Evolutionary conservation across 2,797 vertebrate species (phyloP), one percentile per base, ranked within the genome.

Genomic region (Sebastes itinus): DNA sequence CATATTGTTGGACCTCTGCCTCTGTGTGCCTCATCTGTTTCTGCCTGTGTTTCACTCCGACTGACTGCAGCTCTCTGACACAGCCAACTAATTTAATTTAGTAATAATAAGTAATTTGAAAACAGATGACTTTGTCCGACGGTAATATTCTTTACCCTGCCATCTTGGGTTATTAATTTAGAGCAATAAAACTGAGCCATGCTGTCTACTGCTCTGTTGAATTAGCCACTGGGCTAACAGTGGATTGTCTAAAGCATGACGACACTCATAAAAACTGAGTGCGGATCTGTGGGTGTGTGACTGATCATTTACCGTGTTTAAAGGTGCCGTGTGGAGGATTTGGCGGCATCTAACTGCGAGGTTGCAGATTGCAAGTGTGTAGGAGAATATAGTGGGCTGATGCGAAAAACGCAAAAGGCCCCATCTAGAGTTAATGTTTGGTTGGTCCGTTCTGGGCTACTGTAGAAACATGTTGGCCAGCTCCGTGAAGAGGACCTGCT

Each of bases 21-120:
- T 52, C 49, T 52, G 8, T 52, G 16, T 18, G 6, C 42, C 42
- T 49, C 42, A 49, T 49, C 27, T 18, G 14, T 32, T 25, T 60
- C 59, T 16, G 38, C 63, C 35, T 56, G 38, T 11, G 22, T 52
- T 52, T 52, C 49, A 52, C 49, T n/a, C 20, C 20, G 20, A 52
- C 49, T 52, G 20, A 52, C 54, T 61, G 59, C 55, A 18, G 65
- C 25, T 72, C 38, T 68, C 72, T 13, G 27, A 62, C 46, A 5
- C 46, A 27, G 38, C 22, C 27, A 2, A 16, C 42, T 63, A n/a
- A 52, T 77, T 71, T 49, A 7, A 64, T 68, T 72, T 52, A 11
- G 3, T 30, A 66, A 78, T 61, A 79, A 70, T 70, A 81, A 78
- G 72, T 75, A 54, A 77, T 77, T 72, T 73, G n/a, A 67, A 72